phyloP scores from a whole-genome alignment of 1,140 invertebrate genomes.

The Drosophila sp. region DNA sequence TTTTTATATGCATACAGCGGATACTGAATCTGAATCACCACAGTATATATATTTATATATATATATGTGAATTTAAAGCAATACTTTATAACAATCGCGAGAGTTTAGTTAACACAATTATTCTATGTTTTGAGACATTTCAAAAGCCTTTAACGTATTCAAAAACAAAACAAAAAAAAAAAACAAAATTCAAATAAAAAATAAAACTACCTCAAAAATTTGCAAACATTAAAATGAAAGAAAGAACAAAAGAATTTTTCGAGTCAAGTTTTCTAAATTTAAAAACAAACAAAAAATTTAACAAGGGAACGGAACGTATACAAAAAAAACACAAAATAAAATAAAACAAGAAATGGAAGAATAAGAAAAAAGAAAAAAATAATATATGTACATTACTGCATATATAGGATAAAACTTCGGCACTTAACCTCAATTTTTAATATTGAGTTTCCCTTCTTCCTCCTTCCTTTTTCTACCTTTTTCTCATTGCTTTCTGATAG shows the following conservation, averaged over 20 bases:
- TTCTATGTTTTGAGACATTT: slow-evolving; percentile 27
- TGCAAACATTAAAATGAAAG: slow-evolving; percentile 54
- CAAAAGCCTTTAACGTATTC: slow-evolving; percentile 46
- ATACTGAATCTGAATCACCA: background rate
- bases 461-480: background rate
- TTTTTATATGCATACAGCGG: slow-evolving; percentile 7
- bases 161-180: slow-evolving; percentile 40
- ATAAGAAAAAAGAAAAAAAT: slow-evolving; percentile 40
- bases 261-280: slow-evolving; percentile 74
- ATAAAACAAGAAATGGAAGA: slow-evolving; percentile 30
- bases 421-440: background rate
- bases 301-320: slow-evolving; percentile 57
- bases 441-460: background rate
- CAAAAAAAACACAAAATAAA: slow-evolving; percentile 42
- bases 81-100: slow-evolving; percentile 66
- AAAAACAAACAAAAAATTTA: slow-evolving; percentile 41
- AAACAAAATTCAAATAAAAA: slow-evolving; percentile 59
- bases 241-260: slow-evolving; percentile 69
- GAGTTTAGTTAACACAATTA: slow-evolving; percentile 46
- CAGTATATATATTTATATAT: slow-evolving; percentile 34
- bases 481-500: background rate
- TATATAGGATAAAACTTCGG: slow-evolving; percentile 28
- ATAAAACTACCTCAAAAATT: slow-evolving; percentile 71
- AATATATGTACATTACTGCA: slow-evolving; percentile 33
- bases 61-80: slow-evolving; percentile 54